Conservation (phyloP, 92 coral and sea anemone species). For the Pocillopora meandrina region DNA sequence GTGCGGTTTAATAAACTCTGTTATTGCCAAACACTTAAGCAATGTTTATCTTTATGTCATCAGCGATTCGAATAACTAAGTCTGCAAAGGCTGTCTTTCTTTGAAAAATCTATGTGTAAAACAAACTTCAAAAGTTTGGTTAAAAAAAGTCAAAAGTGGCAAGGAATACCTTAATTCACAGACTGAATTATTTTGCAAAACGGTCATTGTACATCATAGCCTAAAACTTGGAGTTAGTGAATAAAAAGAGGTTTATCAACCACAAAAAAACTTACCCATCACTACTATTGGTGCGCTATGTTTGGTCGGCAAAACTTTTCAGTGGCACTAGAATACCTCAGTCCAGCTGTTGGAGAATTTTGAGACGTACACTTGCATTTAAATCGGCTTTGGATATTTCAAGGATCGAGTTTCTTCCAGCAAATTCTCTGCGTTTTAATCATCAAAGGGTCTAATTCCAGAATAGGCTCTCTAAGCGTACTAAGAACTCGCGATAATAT, state of each 20-base stretch:
- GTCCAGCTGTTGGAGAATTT: background rate
- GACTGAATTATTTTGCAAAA: no score
- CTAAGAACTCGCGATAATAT: background rate
- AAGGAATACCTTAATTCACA: no score
- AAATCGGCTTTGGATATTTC: conserved; percentile 13
- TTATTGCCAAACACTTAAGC: background rate
- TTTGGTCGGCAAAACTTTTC: background rate
- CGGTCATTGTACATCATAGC: no score
- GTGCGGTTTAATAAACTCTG: background rate
- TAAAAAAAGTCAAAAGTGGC: background rate
- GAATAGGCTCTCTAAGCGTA: background rate
- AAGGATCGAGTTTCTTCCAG: conserved; percentile 4
- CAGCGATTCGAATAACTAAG: background rate
- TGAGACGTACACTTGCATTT: background rate
- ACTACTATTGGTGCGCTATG: background rate
- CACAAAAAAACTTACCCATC: background rate
- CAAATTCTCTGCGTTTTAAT: background rate
- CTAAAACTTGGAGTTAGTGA: no score
- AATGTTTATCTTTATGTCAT: background rate
- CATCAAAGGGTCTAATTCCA: background rate
- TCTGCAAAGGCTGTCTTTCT: background rate
- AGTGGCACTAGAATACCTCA: background rate
- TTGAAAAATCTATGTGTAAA: background rate
- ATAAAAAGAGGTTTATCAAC: no score
- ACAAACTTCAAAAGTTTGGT: background rate